A percentile compares a stretch with the other conserved stretches of the same genome.
These are phyloP conservation scores for Apantesis nais DNA, from an alignment of 2,888 invertebrate species.

Conservation along the genomic window DNA sequence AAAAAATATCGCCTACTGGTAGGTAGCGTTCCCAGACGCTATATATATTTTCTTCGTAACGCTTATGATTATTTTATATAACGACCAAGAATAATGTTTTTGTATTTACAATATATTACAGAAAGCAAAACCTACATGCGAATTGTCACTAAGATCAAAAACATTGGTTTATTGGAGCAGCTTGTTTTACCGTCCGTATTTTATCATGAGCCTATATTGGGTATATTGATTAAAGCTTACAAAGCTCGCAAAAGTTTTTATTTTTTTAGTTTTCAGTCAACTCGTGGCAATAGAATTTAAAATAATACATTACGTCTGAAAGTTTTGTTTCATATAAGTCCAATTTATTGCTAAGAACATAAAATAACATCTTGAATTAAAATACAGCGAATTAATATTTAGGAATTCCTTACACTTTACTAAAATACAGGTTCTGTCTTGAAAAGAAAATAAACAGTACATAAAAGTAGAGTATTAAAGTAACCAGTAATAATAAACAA, in stretches of 20 bases:
- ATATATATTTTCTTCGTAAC: slow-evolving; percentile 31
- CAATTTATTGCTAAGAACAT: too few relatives aligned
- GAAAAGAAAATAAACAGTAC: background rate
- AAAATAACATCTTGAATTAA: too few relatives aligned
- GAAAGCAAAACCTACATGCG: background rate
- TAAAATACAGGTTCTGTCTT: too few relatives aligned
- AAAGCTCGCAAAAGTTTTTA: background rate
- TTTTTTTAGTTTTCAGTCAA: background rate
- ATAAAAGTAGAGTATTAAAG: too few relatives aligned
- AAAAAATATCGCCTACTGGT: too few relatives aligned
- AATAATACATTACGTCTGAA: too few relatives aligned
- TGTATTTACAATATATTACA: background rate
- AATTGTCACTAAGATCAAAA: background rate
- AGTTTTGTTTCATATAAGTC: too few relatives aligned
- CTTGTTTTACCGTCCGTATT: slow-evolving; percentile 4
- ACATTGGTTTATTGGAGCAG: slow-evolving; percentile 1
- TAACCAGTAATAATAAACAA: background rate
- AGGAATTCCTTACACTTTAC: too few relatives aligned
- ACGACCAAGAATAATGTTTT: slow-evolving; percentile 15
- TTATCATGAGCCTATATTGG: background rate
- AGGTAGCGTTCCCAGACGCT: too few relatives aligned
- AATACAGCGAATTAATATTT: too few relatives aligned
- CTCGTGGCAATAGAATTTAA: too few relatives aligned
- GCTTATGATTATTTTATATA: slow-evolving; percentile 26
- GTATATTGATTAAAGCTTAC: background rate